These are phyloP conservation scores for Clistopyga incitator DNA, from an alignment of 2,888 invertebrate genomes.

Conservation along the genomic window DNA sequence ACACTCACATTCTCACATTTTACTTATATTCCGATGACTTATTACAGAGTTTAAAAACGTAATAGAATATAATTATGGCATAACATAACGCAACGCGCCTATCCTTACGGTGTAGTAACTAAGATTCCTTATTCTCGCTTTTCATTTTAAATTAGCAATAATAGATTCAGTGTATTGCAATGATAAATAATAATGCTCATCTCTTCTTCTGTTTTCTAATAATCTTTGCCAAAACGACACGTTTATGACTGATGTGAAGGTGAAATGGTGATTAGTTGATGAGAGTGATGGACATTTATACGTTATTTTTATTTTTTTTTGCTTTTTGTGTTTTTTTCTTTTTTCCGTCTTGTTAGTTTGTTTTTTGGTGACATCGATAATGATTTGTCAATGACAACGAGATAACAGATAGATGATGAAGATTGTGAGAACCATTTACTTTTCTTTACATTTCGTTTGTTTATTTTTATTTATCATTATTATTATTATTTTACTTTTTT, in stretches of 20 bases:
- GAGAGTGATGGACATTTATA: slow-evolving; percentile 54
- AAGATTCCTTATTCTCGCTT: slow-evolving; percentile 35
- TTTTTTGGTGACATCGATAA: slow-evolving; percentile 44
- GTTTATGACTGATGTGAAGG: slow-evolving; percentile 50
- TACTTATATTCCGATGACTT: slow-evolving; percentile 65
- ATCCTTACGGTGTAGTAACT: slow-evolving; percentile 65
- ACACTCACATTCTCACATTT: slow-evolving; percentile 53
- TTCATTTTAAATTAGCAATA: slow-evolving; percentile 59
- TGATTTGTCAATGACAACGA: slow-evolving; percentile 69
- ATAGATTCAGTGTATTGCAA: slow-evolving; percentile 54
- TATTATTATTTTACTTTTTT: too few relatives aligned
- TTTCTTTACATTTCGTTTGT: slow-evolving; percentile 33
- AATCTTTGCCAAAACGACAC: slow-evolving; percentile 51
- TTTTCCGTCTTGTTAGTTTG: slow-evolving; percentile 33
- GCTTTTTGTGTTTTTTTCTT: not conserved
- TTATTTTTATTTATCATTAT: too few relatives aligned
- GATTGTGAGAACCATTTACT: slow-evolving; percentile 60
- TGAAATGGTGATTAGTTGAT: slow-evolving; percentile 53
- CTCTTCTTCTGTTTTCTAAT: slow-evolving; percentile 17
- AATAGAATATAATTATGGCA: slow-evolving; percentile 72
- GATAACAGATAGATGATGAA: slow-evolving; percentile 70
- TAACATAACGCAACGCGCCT: slow-evolving; percentile 71
- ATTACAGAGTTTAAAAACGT: slow-evolving; percentile 67
- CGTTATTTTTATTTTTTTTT: too few relatives aligned
- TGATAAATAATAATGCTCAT: slow-evolving; percentile 62